Evolutionary conservation across 2,888 invertebrate genomes (phyloP).

Genomic region (Tenthredo livida): DNA sequence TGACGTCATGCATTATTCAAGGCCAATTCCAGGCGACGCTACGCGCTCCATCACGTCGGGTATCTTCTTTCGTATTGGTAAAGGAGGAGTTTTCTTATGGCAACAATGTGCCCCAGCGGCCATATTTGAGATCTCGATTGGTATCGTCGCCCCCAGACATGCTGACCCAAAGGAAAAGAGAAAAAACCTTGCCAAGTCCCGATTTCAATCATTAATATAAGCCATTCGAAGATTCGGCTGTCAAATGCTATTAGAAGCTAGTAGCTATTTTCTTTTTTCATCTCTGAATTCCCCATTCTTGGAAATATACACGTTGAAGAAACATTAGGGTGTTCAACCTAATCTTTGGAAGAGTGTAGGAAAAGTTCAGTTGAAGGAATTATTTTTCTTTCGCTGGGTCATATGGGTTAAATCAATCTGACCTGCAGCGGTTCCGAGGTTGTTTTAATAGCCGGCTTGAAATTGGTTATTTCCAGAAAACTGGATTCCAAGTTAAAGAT

Average conservation of each 20-base stretch:
- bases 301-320: background rate
- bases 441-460: background rate
- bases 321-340: background rate
- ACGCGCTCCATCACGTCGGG: conserved; percentile 48
- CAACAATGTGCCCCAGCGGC: conserved; percentile 31
- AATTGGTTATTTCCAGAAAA: background rate
- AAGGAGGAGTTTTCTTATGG: conserved; percentile 42
- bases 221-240: background rate
- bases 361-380: background rate
- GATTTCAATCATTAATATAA: conserved; percentile 20
- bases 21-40: conserved; percentile 52
- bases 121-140: conserved; percentile 45
- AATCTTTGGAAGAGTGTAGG: background rate
- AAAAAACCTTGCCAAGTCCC: background rate
- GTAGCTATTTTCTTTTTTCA: background rate
- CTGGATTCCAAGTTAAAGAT: background rate
- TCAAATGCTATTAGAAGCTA: background rate
- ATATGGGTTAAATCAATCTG: background rate
- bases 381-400: background rate
- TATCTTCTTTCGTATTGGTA: conserved; percentile 37
- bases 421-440: background rate
- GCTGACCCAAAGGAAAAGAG: background rate
- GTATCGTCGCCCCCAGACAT: conserved; percentile 41
- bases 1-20: conserved; percentile 56
- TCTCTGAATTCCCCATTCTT: background rate